Base-by-base conservation (phyloP, 2,113 vertebrate species). In the Turdus rufiventris region DNA sequence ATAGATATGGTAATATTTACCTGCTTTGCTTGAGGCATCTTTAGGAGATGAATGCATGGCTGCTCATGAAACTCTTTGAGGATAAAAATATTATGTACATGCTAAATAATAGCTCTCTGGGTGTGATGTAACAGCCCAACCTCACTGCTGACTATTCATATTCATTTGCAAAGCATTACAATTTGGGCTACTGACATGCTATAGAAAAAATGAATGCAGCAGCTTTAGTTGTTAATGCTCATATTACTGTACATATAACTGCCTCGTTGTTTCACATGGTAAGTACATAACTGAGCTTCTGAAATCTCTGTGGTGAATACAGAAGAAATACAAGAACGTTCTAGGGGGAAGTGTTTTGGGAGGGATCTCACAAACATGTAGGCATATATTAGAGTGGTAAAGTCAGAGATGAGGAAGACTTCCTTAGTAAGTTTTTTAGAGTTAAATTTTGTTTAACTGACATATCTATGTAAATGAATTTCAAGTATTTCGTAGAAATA, bases 1-100 rank as follows among this genome's bases (percentile, higher is more conserved):
- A 54, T 33, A 85, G 62, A 88, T 89, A 90, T 14, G 26, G 56
- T 50, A 93, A 91, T 82, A 90, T 66, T 88, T 86, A 86, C 65
- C 54, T 81, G 48, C 40, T 77, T 87, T 48, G 42, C 75, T 88
- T 57, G 50, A 85, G 67, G 75, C 45, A 24, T 82, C 48, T 89
- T 75, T 85, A 14, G 19, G 54, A 86, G 48, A 75, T 89, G 76
- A 91, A 66, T 66, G 33, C 74, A 47, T 83, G 50, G 60, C 29
- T 93, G 67, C 51, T 80, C 43, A 45, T 63, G 25, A 94, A 95
- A 63, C 45, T 60, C 62, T 94, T 83, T 91, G 85, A 93, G 72
- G 63, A 77, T 72, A 31, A 90, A 95, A 94, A 95, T 86, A 61
- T 25, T 85, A 73, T 71, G 38, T 58, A 60, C 36, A 71, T 36